These are phyloP conservation scores for Erythrolamprus reginae DNA, from an alignment of 2,113 vertebrate genomes.

Conservation along the genomic window DNA sequence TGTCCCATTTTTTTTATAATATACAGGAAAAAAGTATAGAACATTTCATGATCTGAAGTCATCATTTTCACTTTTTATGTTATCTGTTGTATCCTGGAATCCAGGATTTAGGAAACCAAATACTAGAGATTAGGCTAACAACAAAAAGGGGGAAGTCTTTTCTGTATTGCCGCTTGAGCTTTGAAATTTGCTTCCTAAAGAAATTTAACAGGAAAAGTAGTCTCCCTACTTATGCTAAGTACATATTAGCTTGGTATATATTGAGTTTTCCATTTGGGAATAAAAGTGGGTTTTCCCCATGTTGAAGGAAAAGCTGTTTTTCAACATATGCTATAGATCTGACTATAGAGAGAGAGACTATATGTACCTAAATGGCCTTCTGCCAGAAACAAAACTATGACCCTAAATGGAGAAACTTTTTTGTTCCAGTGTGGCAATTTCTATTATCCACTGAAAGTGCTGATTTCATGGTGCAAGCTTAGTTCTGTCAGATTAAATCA, in stretches of 20 bases:
- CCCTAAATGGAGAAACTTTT: slow-evolving; percentile 31
- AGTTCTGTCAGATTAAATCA: slow-evolving; percentile 64
- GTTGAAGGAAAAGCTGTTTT: neutral
- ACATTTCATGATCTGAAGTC: neutral
- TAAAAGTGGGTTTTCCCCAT: neutral
- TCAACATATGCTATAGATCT: neutral
- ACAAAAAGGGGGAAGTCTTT: neutral
- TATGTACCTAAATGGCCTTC: neutral
- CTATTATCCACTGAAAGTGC: slow-evolving; percentile 57
- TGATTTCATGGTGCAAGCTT: slow-evolving; percentile 57
- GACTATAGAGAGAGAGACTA: neutral
- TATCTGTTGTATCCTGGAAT: neutral
- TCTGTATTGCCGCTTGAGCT: too few relatives aligned
- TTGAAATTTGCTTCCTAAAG: neutral
- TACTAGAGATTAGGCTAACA: neutral
- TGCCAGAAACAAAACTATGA: fast-evolving
- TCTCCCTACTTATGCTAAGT: too few relatives aligned
- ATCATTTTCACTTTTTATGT: neutral
- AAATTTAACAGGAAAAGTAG: neutral
- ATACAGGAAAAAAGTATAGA: neutral
- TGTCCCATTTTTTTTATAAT: neutral
- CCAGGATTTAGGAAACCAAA: neutral
- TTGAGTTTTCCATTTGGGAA: neutral
- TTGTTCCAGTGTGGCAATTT: slow-evolving; percentile 56
- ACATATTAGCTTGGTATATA: neutral